A percentile compares a stretch with the other conserved stretches of the same genome.
Evolutionary conservation across 2,113 vertebrate genomes (phyloP).

Genomic region (Accipiter cooperii): DNA sequence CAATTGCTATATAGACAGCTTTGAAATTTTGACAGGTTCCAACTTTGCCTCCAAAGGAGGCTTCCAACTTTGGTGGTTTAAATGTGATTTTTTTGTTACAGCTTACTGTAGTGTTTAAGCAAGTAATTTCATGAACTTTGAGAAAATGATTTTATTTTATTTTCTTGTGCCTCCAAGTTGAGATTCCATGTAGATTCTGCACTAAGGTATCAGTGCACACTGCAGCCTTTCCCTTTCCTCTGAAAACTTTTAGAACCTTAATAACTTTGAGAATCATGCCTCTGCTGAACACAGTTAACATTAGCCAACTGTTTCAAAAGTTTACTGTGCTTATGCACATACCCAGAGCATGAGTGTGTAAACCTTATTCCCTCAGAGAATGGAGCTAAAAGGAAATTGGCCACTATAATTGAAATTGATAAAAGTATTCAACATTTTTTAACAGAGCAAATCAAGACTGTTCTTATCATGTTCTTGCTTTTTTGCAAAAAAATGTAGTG

Average conservation of each 20-base stretch:
- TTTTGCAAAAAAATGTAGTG: neutral
- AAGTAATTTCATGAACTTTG: neutral
- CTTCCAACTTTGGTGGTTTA: neutral
- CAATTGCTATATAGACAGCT: neutral
- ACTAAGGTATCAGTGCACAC: neutral
- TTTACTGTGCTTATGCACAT: neutral
- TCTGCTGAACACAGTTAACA: neutral
- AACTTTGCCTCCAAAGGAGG: neutral
- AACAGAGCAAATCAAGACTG: neutral
- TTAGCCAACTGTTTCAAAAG: neutral
- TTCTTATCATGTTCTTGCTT: neutral
- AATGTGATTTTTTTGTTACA: neutral
- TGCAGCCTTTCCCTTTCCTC: neutral
- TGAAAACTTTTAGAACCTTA: neutral
- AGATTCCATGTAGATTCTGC: neutral
- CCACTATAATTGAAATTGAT: neutral
- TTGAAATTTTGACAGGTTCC: neutral
- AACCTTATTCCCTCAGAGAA: neutral
- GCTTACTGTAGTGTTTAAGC: neutral
- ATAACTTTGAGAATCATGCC: neutral
- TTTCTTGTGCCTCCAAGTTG: neutral
- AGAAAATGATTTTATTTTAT: neutral
- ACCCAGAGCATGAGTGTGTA: neutral
- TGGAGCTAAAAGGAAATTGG: neutral
- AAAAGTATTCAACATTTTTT: neutral